A percentile compares a stretch with the other conserved stretches of the same genome.
Evolutionary conservation across 2,113 vertebrate genomes (phyloP).

Genomic region (Gambusia affinis): DNA sequence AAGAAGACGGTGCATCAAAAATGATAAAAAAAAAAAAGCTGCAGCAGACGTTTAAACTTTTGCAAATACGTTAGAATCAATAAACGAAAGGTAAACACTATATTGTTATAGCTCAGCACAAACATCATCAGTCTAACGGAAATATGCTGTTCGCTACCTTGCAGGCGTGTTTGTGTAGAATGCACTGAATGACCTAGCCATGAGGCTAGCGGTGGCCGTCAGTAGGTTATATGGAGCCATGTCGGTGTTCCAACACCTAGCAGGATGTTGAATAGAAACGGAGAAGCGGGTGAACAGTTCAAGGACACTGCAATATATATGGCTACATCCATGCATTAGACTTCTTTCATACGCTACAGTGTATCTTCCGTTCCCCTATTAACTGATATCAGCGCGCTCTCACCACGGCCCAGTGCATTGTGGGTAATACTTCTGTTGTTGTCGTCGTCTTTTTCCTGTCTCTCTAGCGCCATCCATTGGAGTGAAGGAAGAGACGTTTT

Average conservation of each 20-base stretch:
- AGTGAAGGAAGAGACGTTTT: no score
- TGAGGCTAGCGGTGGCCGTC: conserved; percentile 56
- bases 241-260: neutral
- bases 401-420: neutral
- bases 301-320: no score
- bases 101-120: no score
- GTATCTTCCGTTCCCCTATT: neutral
- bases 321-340: neutral
- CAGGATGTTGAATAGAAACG: neutral
- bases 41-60: no score
- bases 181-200: conserved; percentile 63
- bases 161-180: conserved; percentile 42
- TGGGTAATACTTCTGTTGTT: neutral
- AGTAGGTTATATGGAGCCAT: conserved; percentile 74
- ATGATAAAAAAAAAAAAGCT: no score
- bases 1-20: no score
- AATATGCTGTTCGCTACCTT: conserved; percentile 60
- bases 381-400: neutral
- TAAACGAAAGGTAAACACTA: no score
- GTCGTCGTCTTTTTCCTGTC: neutral
- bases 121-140: no score
- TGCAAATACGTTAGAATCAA: no score
- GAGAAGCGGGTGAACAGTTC: neutral
- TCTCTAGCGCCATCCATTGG: no score
- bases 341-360: neutral